phyloP scores from a whole-genome alignment of 2,888 invertebrate genomes.

The Uloborus plumipes region DNA sequence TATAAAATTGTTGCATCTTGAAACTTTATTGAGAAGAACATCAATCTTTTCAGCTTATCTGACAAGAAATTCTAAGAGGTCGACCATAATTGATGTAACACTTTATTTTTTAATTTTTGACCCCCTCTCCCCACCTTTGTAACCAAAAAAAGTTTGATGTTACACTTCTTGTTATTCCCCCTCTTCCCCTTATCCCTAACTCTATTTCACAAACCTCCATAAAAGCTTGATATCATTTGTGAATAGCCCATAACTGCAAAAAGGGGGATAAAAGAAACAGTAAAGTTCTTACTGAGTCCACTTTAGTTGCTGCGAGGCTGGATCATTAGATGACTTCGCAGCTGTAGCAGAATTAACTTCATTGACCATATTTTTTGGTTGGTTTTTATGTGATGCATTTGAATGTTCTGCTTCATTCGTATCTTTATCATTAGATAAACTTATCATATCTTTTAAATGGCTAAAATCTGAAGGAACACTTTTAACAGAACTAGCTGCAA shows the following conservation, averaged over 20 bases:
- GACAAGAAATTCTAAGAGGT: background rate
- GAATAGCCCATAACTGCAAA: no score
- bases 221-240: no score
- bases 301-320: slow-evolving; percentile 3
- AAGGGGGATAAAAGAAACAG: background rate
- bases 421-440: background rate
- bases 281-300: slow-evolving; percentile 44
- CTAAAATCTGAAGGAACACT: slow-evolving; percentile 56
- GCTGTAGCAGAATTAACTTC: background rate
- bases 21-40: no score
- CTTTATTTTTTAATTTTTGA: no score
- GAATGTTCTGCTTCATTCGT: background rate
- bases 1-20: no score
- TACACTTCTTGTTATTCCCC: no score
- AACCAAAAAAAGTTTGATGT: no score
- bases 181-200: no score
- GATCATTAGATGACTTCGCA: background rate
- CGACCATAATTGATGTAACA: no score
- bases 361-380: background rate
- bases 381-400: background rate
- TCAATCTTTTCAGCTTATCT: background rate
- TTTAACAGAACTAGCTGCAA: slow-evolving; percentile 2
- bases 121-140: no score
- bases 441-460: slow-evolving; percentile 29
- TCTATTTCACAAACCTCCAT: background rate